These are phyloP conservation scores for Corythoichthys intestinalis DNA, from an alignment of 2,113 vertebrate genomes.

Conservation along the genomic window DNA sequence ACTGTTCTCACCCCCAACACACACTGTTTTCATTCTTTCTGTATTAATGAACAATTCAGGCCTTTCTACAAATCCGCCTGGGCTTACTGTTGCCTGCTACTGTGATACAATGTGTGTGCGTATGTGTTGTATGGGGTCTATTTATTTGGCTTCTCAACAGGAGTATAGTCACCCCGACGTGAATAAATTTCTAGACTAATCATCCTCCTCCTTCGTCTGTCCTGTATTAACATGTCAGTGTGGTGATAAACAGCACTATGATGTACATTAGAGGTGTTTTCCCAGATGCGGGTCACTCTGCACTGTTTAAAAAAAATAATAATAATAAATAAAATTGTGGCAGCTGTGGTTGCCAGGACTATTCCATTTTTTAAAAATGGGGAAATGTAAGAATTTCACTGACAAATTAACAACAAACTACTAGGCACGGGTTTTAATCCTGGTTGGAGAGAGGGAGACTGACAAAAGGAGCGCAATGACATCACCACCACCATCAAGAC, in stretches of 20 bases:
- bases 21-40: constrained; percentile 69
- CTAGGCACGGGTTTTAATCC: no score
- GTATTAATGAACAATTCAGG: constrained; percentile 73
- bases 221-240: constrained; percentile 4
- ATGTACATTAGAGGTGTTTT: no score
- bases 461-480: no score
- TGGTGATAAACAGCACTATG: not conserved
- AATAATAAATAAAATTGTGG: no score
- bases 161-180: constrained; percentile 15
- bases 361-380: no score
- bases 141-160: constrained; percentile 29
- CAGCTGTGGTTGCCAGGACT: no score
- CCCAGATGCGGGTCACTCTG: no score
- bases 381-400: no score
- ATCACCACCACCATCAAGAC: no score
- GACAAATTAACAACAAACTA: no score
- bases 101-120: constrained; percentile 37
- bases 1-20: constrained; percentile 12
- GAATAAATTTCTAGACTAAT: constrained; percentile 41
- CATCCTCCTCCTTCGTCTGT: constrained; percentile 16
- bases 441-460: no score
- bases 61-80: constrained; percentile 64
- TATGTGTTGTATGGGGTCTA: constrained; percentile 5
- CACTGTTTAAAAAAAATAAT: no score
- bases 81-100: constrained; percentile 50